Percentiles rank a stretch among this genome's conserved stretches.
phyloP scores from a whole-genome alignment of 2,888 invertebrate genomes.

The Clepsis dumicolana region DNA sequence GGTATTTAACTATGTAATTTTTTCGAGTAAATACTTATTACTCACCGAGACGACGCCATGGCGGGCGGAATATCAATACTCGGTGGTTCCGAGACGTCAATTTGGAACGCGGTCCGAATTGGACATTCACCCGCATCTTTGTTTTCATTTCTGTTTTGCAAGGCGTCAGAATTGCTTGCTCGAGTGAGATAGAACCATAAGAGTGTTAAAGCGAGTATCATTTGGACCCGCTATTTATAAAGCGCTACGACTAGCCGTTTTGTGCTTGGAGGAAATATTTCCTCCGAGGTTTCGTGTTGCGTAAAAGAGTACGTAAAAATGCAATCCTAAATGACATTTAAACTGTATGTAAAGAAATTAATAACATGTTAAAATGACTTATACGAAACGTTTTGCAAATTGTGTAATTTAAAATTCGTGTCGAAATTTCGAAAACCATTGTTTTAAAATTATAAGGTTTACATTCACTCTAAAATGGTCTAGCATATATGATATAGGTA shows the following conservation, averaged over 20 bases:
- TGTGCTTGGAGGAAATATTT: too few relatives aligned
- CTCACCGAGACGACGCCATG: conserved; percentile 37
- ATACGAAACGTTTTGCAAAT: conserved; percentile 9
- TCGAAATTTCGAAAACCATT: background rate
- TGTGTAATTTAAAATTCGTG: background rate
- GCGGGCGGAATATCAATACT: conserved; percentile 24
- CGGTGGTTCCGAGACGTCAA: conserved; percentile 23
- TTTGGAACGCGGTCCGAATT: conserved; percentile 34
- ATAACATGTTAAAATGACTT: conserved; percentile 18
- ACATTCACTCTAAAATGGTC: too few relatives aligned
- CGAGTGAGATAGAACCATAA: conserved; percentile 9
- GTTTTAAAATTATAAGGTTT: background rate
- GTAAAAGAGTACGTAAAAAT: background rate
- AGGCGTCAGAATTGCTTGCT: background rate
- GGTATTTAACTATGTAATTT: conserved; percentile 38
- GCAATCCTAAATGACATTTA: background rate
- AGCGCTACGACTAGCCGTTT: too few relatives aligned
- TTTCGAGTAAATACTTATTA: conserved; percentile 43
- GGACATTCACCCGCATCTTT: background rate
- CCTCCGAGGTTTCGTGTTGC: background rate
- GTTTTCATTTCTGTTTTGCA: conserved; percentile 7
- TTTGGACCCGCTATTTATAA: conserved; percentile 21
- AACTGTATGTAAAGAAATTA: background rate
- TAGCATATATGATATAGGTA: too few relatives aligned
- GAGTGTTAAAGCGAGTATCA: background rate